Percentiles rank a stretch among this genome's conserved stretches.
Evolutionary conservation across 2,888 invertebrate genomes (phyloP).

Genomic region (Hemistola chrysoprasaria): DNA sequence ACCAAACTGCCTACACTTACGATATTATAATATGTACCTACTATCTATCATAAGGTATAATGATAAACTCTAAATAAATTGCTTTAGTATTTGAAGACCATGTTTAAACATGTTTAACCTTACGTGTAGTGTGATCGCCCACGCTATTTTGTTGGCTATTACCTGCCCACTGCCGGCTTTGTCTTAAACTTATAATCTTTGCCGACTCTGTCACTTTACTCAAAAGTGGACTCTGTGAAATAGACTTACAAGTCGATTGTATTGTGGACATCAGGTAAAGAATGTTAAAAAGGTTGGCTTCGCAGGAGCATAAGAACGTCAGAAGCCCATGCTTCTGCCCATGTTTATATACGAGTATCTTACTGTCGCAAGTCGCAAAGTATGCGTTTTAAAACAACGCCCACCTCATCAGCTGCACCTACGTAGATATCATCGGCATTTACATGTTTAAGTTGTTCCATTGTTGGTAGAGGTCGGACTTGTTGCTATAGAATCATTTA

Average conservation of each 20-base stretch:
- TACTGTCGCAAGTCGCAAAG: conserved; percentile 43
- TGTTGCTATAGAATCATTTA: too few species aligned
- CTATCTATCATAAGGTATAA: too few species aligned
- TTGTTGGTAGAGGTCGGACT: too few species aligned
- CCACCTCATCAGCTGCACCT: conserved; percentile 34
- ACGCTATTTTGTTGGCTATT: conserved; percentile 51
- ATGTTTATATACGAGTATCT: too few species aligned
- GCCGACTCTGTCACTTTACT: conserved; percentile 33
- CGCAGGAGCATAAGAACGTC: conserved; percentile 48
- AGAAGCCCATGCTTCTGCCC: too few species aligned
- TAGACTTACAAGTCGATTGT: conserved; percentile 27
- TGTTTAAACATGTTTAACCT: conserved; percentile 48
- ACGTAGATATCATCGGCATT: conserved; percentile 42
- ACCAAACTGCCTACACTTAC: too few species aligned
- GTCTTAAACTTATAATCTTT: conserved; percentile 45
- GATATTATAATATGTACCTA: too few species aligned
- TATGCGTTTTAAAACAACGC: conserved; percentile 59
- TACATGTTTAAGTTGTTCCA: conserved; percentile 39
- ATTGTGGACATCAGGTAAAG: conserved; percentile 7
- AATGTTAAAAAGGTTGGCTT: conserved; percentile 38
- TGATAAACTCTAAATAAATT: conserved; percentile 28
- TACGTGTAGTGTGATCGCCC: conserved; percentile 49
- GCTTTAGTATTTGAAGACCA: conserved; percentile 42
- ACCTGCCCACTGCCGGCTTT: conserved; percentile 44
- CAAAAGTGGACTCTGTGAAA: conserved; percentile 36